Evolutionary conservation across 2,888 invertebrate species (phyloP), one percentile per base, ranked within the genome.

Genomic region (Monochamus alternatus): DNA sequence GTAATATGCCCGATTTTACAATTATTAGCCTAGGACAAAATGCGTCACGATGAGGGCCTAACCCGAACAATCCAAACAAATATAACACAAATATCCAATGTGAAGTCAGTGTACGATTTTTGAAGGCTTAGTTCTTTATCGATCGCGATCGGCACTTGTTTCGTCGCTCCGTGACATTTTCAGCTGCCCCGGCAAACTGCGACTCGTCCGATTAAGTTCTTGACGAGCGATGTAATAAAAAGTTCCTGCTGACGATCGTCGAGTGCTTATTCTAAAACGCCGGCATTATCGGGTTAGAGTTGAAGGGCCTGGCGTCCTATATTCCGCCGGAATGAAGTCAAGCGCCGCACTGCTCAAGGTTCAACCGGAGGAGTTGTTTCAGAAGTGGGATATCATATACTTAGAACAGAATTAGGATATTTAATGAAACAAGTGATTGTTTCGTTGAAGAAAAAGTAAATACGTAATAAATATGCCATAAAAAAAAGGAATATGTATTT

Each of bases 251-350:
- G 31, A 9, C 60, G 60, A 60, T 9, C 5, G 30, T 60, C 12
- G 60, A 60, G 60, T 60, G 60, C 60, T 60, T 60, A 60, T 60
- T 60, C 38, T 32, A n/a, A 60, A 60, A 60, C 55, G 55, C 55
- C 55, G 8, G 32, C 8, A 60, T 60, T 60, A 60, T 60, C 60
- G 60, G n/a, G 60, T 60, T 60, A 60, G 60, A 31, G 9, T 10
- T 10, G 10, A 14, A 60, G 14, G 32, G 30, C 10, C 30, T 12
- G 10, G 31, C 60, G 60, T 32, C 60, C 60, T n/a, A 60, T 8
- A 8, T 60, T 60, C 38, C 31, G 10, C 9, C 3, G 31, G 32
- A 10, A 60, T 32, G 32, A 60, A 9, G 12, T n/a, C n/a, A n/a
- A n/a, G n/a, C n/a, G 12, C 31, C 30, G 31, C 52, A n/a, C n/a